Conservation (phyloP, 2,113 vertebrate genomes). For the Percopsis transmontana region DNA sequence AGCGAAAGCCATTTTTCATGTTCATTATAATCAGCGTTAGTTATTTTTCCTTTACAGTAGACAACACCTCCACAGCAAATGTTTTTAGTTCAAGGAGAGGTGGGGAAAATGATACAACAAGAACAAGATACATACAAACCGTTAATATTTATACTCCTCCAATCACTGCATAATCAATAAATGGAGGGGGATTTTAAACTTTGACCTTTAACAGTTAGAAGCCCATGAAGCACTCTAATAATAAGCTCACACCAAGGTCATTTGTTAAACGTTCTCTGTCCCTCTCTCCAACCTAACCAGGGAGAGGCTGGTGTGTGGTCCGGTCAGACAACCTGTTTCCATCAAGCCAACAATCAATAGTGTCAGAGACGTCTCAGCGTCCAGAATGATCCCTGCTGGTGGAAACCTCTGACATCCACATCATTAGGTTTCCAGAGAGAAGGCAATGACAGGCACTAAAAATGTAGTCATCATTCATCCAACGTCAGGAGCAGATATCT, state of each 20-base stretch:
- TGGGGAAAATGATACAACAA: too few relatives aligned
- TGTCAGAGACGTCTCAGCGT: constrained; percentile 46
- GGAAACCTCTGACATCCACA: constrained; percentile 32
- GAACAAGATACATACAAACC: too few relatives aligned
- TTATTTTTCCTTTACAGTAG: too few relatives aligned
- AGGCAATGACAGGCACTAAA: not conserved
- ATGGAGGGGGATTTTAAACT: too few relatives aligned
- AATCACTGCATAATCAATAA: too few relatives aligned
- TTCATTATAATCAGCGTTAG: too few relatives aligned
- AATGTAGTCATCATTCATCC: constrained; percentile 17
- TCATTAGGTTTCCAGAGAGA: constrained; percentile 27
- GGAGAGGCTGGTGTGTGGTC: constrained; percentile 22
- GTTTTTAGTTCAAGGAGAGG: too few relatives aligned
- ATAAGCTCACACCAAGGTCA: constrained; percentile 42
- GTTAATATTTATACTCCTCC: too few relatives aligned
- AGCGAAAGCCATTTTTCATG: too few relatives aligned
- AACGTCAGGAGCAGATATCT: constrained; percentile 22
- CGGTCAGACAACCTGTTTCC: constrained; percentile 49
- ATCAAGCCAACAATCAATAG: constrained; percentile 51
- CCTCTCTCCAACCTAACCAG: constrained; percentile 21
- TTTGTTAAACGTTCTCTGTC: constrained; percentile 57
- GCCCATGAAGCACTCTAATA: too few relatives aligned
- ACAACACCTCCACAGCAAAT: too few relatives aligned
- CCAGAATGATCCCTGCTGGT: constrained; percentile 20
- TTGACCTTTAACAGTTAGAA: too few relatives aligned